Evolutionary conservation across 1,140 invertebrate species (phyloP), one percentile per base, ranked within the genome.

Genomic region (Agraylea sexmaculata): DNA sequence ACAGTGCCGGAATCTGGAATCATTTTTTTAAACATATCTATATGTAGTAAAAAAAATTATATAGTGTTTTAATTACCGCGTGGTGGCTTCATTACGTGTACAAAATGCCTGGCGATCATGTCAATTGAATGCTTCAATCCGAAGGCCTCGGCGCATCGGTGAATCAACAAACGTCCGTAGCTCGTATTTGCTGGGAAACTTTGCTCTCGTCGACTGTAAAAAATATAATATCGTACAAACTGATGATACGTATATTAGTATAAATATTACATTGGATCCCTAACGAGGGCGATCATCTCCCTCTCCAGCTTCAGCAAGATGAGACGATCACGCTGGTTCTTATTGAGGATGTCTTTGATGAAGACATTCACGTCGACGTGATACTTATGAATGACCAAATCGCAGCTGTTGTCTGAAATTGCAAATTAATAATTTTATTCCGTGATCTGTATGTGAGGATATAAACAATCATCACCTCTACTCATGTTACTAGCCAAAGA

Each of bases 121-220:
- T 95, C 90, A 16, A 94, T 80, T 58, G 92, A 92, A 59, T 95
- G 91, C 41, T 92, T 87, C 67, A 96, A 79, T 29, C 89, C 87
- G 61, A 93, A 94, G 54, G 85, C 89, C 27, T 87, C 86, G 2
- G 90, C 87, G 27, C 88, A 84, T 17, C 90, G 78, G 66, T 95
- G 91, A 4, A 94, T 87, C 45, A 96, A 62, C 89, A 96, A 93
- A 21, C 90, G 73, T 50, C 93, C 87, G 66, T 95, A 95, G 27
- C 89, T 92, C 27, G 87, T 87, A 80, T 90, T 87, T 53, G 79
- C 79, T 4, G 82, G 81, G 68, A 94, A 93, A 53, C 84, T 87
- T 44, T 82, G 78, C 48, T 82, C 75, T 54, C 74, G 77, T 37
- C 74, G 72, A 19, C 75, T 74, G 48, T 2, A 57, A 55, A 45